phyloP scores from a whole-genome alignment of 2,888 invertebrate genomes.

The Melanostoma mellinum region DNA sequence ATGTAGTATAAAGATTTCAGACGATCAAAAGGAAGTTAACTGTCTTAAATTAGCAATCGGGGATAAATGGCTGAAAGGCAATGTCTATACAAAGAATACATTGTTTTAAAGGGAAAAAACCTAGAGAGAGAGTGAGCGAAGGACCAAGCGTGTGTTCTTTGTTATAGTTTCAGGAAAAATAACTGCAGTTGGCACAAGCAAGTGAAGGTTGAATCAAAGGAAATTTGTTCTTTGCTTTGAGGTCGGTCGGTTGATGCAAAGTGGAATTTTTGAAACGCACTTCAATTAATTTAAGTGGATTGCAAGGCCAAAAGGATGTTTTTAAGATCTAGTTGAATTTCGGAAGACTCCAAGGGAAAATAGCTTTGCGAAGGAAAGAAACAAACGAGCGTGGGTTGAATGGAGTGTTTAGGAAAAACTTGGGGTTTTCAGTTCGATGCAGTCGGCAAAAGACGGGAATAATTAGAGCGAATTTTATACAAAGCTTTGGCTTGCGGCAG shows the following conservation, averaged over 20 bases:
- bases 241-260: neutral
- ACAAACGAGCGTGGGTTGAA: neutral
- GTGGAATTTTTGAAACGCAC: constrained; percentile 10
- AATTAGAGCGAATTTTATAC: no score
- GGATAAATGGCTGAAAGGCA: constrained; percentile 51
- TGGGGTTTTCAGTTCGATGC: no score
- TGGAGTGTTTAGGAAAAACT: no score
- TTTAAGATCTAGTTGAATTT: neutral
- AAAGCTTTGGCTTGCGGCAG: no score
- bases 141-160: constrained; percentile 22
- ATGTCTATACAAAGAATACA: constrained; percentile 18
- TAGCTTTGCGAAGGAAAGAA: neutral
- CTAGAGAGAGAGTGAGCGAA: neutral
- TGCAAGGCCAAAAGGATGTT: constrained; percentile 7
- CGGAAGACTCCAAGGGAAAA: neutral
- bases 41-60: constrained; percentile 62
- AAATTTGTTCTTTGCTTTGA: constrained; percentile 2
- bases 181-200: constrained; percentile 4
- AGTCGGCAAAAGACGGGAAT: no score
- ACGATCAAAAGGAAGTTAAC: constrained; percentile 60
- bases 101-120: constrained; percentile 13
- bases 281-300: constrained; percentile 31
- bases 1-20: constrained; percentile 7
- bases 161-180: constrained; percentile 31
- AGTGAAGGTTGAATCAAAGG: constrained; percentile 23